Evolutionary conservation across 2,888 invertebrate genomes (phyloP).

Genomic region (Caenorhabditis sinica): DNA sequence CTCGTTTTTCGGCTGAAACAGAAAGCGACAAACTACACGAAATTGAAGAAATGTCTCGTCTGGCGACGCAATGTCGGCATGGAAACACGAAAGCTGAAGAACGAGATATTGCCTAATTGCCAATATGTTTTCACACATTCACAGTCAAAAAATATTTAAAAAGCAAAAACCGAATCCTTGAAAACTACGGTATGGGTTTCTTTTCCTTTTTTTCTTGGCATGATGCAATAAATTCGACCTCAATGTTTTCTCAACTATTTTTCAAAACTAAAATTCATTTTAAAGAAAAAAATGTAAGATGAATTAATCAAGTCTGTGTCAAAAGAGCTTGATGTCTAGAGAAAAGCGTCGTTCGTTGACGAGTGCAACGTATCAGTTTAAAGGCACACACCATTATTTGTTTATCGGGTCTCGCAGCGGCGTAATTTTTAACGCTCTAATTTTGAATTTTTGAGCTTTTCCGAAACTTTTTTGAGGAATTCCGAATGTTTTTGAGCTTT

Average conservation of each 20-base stretch:
- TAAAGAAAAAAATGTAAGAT: background rate
- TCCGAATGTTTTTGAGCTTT: too few relatives aligned
- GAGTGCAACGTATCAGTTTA: slow-evolving; percentile 64
- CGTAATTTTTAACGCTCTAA: slow-evolving; percentile 10
- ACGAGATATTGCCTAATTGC: slow-evolving; percentile 8
- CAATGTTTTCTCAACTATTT: too few relatives aligned
- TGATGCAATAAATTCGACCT: too few relatives aligned
- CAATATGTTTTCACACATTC: background rate
- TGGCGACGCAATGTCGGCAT: slow-evolving; percentile 44
- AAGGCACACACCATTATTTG: slow-evolving; percentile 56
- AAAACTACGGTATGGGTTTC: too few relatives aligned
- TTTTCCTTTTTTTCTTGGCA: too few relatives aligned
- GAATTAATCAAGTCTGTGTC: background rate
- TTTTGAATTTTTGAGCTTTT: slow-evolving; percentile 11
- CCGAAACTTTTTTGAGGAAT: background rate
- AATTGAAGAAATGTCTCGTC: slow-evolving; percentile 7
- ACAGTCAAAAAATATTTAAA: background rate
- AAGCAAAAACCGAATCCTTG: too few relatives aligned
- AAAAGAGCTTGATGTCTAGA: background rate
- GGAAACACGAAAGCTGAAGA: slow-evolving; percentile 38
- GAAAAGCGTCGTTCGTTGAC: slow-evolving; percentile 27
- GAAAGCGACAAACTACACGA: slow-evolving; percentile 13
- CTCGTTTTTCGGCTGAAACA: too few relatives aligned
- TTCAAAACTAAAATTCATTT: too few relatives aligned
- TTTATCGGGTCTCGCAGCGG: slow-evolving; percentile 54